Evolutionary conservation across 2,113 vertebrate species (phyloP).

Genomic region (Litocranius walleri): DNA sequence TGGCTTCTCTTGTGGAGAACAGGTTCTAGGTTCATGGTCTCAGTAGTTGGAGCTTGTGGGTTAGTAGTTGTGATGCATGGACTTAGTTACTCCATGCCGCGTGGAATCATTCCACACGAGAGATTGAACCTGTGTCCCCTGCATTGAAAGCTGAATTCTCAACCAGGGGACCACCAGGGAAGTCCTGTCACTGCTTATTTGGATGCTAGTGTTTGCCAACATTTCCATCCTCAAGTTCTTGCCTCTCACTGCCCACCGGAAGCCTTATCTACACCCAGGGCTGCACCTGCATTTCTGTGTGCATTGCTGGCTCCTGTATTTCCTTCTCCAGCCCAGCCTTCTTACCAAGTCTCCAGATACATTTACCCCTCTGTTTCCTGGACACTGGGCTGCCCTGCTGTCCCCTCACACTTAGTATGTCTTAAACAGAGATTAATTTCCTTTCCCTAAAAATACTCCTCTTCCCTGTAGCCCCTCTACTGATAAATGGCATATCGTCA

Average conservation of each 20-base stretch:
- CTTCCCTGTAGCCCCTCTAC: background rate
- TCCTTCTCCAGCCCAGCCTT: background rate
- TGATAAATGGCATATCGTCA: background rate
- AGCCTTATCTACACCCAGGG: background rate
- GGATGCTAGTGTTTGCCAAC: background rate
- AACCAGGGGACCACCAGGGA: background rate
- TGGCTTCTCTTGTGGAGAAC: background rate
- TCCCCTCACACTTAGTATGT: background rate
- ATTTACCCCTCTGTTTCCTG: background rate
- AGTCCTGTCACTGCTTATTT: background rate
- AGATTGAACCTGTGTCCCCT: background rate
- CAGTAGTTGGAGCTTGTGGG: background rate
- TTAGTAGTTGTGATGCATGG: background rate
- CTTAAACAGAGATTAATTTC: background rate
- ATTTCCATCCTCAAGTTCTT: background rate
- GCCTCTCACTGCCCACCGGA: background rate
- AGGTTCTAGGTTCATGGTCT: background rate
- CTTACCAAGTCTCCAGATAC: background rate
- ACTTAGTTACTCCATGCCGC: fast-evolving
- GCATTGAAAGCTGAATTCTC: background rate
- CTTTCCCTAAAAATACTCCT: background rate
- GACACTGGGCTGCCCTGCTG: background rate
- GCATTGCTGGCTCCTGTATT: background rate
- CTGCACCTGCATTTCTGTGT: background rate
- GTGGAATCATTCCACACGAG: background rate